Conservation (phyloP, 2,797 vertebrate species). For the Sphaeramia orbicularis region DNA sequence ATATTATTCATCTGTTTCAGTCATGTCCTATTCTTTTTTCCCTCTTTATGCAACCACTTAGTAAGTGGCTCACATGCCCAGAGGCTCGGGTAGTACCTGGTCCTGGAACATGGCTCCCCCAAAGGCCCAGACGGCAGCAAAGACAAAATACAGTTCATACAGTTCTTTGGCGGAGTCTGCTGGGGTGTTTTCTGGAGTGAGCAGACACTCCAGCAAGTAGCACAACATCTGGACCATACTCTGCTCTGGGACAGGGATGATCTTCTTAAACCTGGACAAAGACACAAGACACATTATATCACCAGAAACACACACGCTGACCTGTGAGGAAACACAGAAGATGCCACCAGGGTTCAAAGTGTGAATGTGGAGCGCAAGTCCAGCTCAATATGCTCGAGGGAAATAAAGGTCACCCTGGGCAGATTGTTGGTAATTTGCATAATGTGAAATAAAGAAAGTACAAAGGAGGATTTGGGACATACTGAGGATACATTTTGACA, state of each 20-base stretch:
- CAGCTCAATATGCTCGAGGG: too few species aligned
- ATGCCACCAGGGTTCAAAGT: too few species aligned
- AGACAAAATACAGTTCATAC: constrained; percentile 96
- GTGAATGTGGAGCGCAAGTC: too few species aligned
- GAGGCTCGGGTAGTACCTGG: constrained; percentile 85
- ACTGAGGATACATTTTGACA: too few species aligned
- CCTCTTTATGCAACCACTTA: constrained; percentile 41
- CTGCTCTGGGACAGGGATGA: constrained; percentile 94
- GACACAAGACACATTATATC: constrained; percentile 24
- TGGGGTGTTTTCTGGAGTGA: constrained; percentile 90
- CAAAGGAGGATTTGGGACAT: too few species aligned
- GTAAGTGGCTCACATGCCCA: constrained; percentile 12
- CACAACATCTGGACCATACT: constrained; percentile 95
- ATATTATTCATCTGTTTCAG: constrained; percentile 28
- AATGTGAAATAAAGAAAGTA: too few species aligned
- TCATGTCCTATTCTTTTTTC: constrained; percentile 19
- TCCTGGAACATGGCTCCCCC: constrained; percentile 94
- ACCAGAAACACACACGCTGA: background rate
- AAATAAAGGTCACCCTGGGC: too few species aligned
- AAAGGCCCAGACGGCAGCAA: constrained; percentile 95
- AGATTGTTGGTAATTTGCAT: too few species aligned
- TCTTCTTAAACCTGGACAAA: constrained; percentile 92
- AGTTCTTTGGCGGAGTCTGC: constrained; percentile 92
- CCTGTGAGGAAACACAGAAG: background rate
- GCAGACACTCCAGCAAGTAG: constrained; percentile 92